phyloP scores from a whole-genome alignment of 2,113 vertebrate genomes.

The Raphicerus campestris region DNA sequence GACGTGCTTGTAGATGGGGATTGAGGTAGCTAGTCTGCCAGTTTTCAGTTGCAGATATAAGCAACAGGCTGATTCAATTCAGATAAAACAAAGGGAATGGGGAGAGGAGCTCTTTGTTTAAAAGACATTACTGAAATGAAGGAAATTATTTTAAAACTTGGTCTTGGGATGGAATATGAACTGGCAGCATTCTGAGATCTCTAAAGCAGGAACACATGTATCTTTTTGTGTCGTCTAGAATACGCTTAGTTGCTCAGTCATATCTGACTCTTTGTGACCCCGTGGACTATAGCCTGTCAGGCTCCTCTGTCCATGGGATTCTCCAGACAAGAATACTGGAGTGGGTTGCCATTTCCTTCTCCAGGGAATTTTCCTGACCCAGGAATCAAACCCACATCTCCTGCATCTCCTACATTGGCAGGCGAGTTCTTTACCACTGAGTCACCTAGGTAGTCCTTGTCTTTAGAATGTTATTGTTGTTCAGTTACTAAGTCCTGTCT shows the following conservation, averaged over 20 bases:
- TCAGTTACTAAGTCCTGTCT: not conserved
- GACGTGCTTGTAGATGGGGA: not conserved
- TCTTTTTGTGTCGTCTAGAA: not conserved
- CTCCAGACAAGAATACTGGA: not conserved
- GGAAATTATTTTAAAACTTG: not conserved
- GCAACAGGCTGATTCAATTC: not conserved
- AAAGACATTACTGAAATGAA: slow-evolving; percentile 8
- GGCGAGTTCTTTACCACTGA: not conserved
- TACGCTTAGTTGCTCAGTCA: not conserved
- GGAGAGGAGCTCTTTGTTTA: not conserved
- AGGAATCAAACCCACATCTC: not conserved
- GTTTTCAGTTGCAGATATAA: not conserved
- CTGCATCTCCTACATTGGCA: not conserved
- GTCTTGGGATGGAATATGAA: not conserved
- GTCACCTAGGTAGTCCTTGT: not conserved
- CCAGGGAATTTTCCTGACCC: not conserved
- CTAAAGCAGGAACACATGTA: not conserved
- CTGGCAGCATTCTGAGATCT: not conserved
- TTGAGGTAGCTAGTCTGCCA: not conserved
- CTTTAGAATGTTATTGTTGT: not conserved
- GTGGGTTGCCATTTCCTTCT: not conserved
- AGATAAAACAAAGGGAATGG: not conserved
- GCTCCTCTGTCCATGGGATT: not conserved
- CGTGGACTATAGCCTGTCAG: not conserved
- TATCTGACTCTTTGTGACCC: not conserved